A percentile compares a stretch with the other conserved stretches of the same genome.
phyloP scores from a whole-genome alignment of 2,797 vertebrate genomes.

The Cirrhinus mrigala region DNA sequence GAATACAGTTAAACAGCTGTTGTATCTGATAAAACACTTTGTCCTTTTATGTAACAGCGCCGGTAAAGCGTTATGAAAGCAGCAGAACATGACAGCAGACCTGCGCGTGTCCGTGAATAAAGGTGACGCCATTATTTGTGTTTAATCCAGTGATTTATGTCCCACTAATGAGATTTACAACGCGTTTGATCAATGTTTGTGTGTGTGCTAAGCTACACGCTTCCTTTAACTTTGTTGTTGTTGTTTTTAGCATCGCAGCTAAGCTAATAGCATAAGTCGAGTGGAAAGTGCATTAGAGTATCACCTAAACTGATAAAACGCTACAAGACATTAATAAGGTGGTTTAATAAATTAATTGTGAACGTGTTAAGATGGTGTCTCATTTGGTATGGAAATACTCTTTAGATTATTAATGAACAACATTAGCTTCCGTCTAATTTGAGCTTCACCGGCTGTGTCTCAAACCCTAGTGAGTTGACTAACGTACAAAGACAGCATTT shows the following conservation, averaged over 20 bases:
- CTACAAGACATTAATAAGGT: neutral
- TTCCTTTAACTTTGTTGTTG: constrained; percentile 13
- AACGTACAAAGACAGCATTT: neutral
- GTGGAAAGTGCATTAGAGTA: neutral
- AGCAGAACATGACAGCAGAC: neutral
- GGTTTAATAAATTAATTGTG: neutral
- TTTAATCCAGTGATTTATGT: constrained; percentile 1
- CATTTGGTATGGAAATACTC: neutral
- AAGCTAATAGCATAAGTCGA: constrained; percentile 25
- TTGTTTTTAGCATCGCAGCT: constrained; percentile 43
- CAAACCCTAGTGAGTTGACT: neutral
- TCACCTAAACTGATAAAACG: neutral
- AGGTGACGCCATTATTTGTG: constrained; percentile 27
- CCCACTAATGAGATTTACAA: neutral
- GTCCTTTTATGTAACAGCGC: constrained; percentile 31
- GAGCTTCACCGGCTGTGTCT: neutral
- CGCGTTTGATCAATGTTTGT: neutral
- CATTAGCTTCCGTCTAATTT: neutral
- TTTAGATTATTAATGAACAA: neutral
- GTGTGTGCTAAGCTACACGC: constrained; percentile 8
- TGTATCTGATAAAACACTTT: neutral
- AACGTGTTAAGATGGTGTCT: neutral
- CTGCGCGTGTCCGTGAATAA: neutral
- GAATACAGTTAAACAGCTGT: neutral
- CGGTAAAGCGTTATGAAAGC: constrained; percentile 26